phyloP scores from a whole-genome alignment of 2,888 invertebrate species.

The Cantharis flavilabris region DNA sequence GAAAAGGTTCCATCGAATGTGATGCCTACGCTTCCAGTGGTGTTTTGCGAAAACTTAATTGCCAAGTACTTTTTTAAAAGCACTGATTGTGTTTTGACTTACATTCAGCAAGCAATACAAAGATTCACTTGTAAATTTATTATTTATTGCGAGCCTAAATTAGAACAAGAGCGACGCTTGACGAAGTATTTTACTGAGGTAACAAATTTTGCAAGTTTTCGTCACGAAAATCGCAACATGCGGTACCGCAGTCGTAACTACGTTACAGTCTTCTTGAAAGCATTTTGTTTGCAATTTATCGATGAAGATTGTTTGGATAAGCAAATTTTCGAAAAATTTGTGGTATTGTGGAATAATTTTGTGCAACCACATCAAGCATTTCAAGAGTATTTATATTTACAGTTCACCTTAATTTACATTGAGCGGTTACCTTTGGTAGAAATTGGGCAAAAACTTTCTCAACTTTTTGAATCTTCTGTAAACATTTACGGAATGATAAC shows the following conservation, averaged over 20 bases:
- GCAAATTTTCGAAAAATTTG: constrained; percentile 6
- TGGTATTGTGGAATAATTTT: not conserved
- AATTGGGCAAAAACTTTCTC: not conserved
- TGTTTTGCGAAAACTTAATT: constrained; percentile 11
- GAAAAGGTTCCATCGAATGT: not conserved
- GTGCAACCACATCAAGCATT: constrained; percentile 6
- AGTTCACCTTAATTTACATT: constrained; percentile 6
- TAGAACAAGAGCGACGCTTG: constrained; percentile 1
- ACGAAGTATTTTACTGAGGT: constrained; percentile 1
- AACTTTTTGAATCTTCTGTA: not conserved
- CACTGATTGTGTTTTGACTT: not conserved
- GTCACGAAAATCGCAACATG: not conserved
- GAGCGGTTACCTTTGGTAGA: not conserved
- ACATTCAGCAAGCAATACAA: constrained; percentile 4
- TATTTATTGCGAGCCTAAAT: not conserved
- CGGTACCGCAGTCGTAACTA: not conserved
- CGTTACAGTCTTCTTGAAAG: constrained; percentile 7
- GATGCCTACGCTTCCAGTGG: not conserved
- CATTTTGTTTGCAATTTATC: constrained; percentile 13
- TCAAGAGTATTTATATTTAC: constrained; percentile 8
- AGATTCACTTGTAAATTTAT: constrained; percentile 17
- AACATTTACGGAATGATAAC: not conserved
- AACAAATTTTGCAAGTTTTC: not conserved
- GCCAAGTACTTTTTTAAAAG: constrained; percentile 10
- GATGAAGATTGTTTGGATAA: not conserved